Base-by-base conservation (phyloP, 2,113 vertebrate genomes). In the Nanger granti region DNA sequence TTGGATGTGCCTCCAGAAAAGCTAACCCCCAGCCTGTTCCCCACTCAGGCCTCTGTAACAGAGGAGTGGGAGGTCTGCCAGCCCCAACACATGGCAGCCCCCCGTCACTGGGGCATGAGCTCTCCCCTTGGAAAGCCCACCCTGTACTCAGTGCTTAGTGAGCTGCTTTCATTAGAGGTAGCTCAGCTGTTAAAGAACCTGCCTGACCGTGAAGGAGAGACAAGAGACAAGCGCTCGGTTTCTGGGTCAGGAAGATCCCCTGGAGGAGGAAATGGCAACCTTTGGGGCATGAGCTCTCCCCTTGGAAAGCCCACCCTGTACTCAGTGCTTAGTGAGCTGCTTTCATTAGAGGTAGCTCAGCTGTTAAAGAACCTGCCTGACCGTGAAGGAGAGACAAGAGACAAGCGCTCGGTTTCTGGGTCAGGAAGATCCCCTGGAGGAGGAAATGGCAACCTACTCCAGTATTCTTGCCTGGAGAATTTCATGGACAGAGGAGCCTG, bases 361-460 rank as follows among this genome's bases (percentile, higher is more conserved):
- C n/a, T 73, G 10, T 41, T 41, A 73, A 41, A 37, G n/a, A 37
- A 73, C 20, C 10, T 73, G n/a, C 20, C n/a, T 41, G 20, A 24
- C 69, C 69, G 6, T 73, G n/a, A 24, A 41, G n/a, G n/a, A 41
- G 37, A 73, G n/a, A 37, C 20, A 41, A 73, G 69, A 73, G n/a
- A 73, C n/a, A 41, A 73, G 5, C 0, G 5, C n/a, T 37, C 0
- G 2, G 11, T 73, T 37, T 37, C 69, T 5, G n/a, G 69, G 2
- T 73, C n/a, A 41, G n/a, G 69, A 73, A 73, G 69, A 41, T 73
- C 69, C 69, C 69, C n/a, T 73, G 9, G n/a, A 24, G 69, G 69
- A 73, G 69, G 69, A 41, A 24, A 73, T 41, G 69, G 20, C n/a
- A 41, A 73, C 69, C 2, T 11, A 41, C n/a, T 73, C 69, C 2